These are phyloP conservation scores for Tapirus terrestris DNA, from an alignment of 2,113 vertebrate species.

Conservation along the genomic window DNA sequence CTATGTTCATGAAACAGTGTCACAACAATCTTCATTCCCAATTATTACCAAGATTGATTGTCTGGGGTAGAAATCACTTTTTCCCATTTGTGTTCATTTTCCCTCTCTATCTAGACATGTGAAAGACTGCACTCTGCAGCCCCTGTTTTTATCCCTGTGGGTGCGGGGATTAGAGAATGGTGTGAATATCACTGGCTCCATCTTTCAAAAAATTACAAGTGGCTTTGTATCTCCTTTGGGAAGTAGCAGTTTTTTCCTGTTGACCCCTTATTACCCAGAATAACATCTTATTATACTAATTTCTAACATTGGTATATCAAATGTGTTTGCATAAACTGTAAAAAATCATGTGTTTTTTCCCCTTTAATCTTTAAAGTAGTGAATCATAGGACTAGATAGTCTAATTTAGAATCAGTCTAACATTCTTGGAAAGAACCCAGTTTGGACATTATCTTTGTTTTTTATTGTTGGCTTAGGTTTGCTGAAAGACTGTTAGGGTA, in stretches of 20 bases:
- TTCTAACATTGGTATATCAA: not conserved
- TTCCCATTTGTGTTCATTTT: rapidly evolving
- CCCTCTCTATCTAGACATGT: not conserved
- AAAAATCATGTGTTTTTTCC: not conserved
- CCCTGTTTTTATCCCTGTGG: not conserved
- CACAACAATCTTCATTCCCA: not conserved
- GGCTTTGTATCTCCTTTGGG: not conserved
- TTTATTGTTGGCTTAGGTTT: not conserved
- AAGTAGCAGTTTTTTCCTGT: not conserved
- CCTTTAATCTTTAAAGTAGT: not conserved
- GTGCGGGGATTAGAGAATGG: too few relatives aligned
- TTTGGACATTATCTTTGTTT: not conserved
- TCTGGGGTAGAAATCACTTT: not conserved
- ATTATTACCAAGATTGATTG: not conserved
- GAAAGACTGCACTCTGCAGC: not conserved
- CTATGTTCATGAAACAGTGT: not conserved
- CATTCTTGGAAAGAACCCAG: not conserved
- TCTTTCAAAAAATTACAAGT: not conserved
- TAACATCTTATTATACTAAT: not conserved
- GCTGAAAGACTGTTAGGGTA: not conserved
- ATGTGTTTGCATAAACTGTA: not conserved
- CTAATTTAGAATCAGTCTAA: not conserved
- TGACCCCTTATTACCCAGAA: not conserved
- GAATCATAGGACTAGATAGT: not conserved
- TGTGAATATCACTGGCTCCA: not conserved